Conservation (phyloP, 2,113 vertebrate species). For the Anguilla japonica region DNA sequence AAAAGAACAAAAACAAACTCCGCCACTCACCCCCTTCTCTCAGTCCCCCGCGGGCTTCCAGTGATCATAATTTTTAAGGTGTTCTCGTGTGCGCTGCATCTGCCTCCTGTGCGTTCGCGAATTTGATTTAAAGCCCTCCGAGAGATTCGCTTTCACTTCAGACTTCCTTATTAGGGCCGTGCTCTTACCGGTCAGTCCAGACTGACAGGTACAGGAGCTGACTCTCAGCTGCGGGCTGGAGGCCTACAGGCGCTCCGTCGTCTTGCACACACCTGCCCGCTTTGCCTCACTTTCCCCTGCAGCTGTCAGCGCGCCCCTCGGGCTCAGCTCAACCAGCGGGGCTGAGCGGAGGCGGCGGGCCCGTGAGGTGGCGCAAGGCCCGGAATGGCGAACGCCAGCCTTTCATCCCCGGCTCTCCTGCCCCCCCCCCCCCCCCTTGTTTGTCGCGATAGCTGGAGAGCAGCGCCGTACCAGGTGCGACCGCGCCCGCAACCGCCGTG, state of each 20-base stretch:
- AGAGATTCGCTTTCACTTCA: slow-evolving; percentile 22
- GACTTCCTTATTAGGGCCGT: neutral
- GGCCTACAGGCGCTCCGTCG: neutral
- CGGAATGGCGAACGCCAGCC: neutral
- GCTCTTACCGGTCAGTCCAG: slow-evolving; percentile 59
- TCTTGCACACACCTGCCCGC: neutral
- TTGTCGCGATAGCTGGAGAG: neutral
- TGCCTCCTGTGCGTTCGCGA: neutral
- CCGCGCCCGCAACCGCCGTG: neutral
- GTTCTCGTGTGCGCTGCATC: slow-evolving; percentile 27
- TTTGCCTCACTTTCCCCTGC: neutral
- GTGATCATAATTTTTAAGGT: slow-evolving; percentile 8
- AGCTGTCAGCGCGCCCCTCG: neutral
- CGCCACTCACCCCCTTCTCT: neutral
- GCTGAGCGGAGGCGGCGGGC: neutral
- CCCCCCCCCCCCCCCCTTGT: neutral
- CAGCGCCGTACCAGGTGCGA: no score
- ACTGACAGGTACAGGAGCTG: slow-evolving; percentile 49
- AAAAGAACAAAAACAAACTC: neutral
- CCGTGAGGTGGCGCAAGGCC: no score
- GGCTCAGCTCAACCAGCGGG: neutral
- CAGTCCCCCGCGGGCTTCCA: neutral
- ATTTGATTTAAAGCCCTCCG: neutral
- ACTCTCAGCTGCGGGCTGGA: neutral
- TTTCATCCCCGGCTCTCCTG: neutral